A percentile compares a stretch with the other conserved stretches of the same genome.
phyloP scores from a whole-genome alignment of 2,113 vertebrate species.

The Arothron firmamentum region DNA sequence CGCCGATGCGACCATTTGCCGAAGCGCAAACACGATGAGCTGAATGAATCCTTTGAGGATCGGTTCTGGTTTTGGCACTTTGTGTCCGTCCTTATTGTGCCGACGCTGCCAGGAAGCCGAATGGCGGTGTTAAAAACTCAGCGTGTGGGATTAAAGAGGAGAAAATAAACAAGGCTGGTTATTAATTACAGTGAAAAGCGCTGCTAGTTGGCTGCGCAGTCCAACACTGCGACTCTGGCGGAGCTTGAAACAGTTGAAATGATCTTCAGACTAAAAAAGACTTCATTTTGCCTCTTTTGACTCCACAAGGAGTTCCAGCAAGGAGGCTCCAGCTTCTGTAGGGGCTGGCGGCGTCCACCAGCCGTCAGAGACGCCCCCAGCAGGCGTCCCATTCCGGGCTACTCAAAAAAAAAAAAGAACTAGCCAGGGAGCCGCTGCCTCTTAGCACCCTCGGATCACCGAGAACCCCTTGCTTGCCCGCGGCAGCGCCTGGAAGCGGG shows the following conservation, averaged over 20 bases:
- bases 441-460: no score
- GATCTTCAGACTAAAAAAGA: not conserved
- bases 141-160: conserved; percentile 33
- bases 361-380: no score
- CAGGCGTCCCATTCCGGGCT: no score
- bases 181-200: conserved; percentile 33
- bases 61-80: conserved; percentile 51
- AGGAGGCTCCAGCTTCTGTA: no score
- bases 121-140: conserved; percentile 43
- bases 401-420: no score
- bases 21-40: conserved; percentile 52
- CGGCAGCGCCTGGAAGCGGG: no score
- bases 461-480: no score
- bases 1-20: conserved; percentile 48
- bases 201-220: conserved; percentile 42
- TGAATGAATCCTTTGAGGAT: conserved; percentile 60
- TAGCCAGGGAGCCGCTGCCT: no score
- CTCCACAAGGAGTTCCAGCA: no score
- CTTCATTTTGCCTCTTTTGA: no score
- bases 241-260: not conserved
- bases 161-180: conserved; percentile 37
- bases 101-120: conserved; percentile 45
- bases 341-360: no score
- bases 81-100: conserved; percentile 18
- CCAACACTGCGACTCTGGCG: no score